Percentiles rank a stretch among this genome's conserved stretches.
Conservation (phyloP, 2,797 vertebrate genomes). For the Sebastolobus alascanus region DNA sequence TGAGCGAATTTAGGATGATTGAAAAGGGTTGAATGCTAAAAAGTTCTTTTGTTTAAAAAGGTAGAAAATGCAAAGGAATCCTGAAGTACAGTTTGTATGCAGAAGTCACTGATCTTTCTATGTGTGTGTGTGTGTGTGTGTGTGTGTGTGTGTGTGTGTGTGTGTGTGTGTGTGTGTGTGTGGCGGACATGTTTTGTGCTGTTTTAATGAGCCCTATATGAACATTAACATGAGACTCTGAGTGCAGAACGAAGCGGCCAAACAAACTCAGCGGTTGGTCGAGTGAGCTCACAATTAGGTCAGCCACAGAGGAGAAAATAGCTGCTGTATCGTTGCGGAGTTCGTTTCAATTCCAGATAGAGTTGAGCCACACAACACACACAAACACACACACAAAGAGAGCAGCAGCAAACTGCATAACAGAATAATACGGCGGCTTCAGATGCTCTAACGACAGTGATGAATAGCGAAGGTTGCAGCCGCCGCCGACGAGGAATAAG, state of each 20-base stretch:
- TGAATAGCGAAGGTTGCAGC: constrained; percentile 58
- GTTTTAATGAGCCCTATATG: constrained; percentile 54
- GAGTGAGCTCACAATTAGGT: constrained; percentile 64
- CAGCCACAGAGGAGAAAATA: constrained; percentile 52
- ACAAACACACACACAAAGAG: constrained; percentile 18
- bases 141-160: constrained; percentile 15
- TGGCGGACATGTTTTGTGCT: not conserved
- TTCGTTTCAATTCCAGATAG: constrained; percentile 44
- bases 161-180: constrained; percentile 2
- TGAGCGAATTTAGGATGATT: not conserved
- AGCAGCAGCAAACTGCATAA: constrained; percentile 29
- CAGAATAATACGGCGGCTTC: constrained; percentile 43
- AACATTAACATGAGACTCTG: constrained; percentile 33
- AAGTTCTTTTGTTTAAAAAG: not conserved
- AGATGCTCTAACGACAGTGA: constrained; percentile 53
- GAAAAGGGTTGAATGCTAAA: not conserved
- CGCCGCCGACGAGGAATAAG: constrained; percentile 10
- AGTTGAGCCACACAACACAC: constrained; percentile 37
- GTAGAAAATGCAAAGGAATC: not conserved
- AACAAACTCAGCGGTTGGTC: constrained; percentile 62
- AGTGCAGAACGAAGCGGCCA: constrained; percentile 30
- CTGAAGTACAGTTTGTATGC: not conserved
- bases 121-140: not conserved
- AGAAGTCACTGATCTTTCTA: constrained; percentile 5
- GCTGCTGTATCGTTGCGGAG: constrained; percentile 48